These are phyloP conservation scores for Melanostigma gelatinosum DNA, from an alignment of 2,113 vertebrate species.

Conservation along the genomic window DNA sequence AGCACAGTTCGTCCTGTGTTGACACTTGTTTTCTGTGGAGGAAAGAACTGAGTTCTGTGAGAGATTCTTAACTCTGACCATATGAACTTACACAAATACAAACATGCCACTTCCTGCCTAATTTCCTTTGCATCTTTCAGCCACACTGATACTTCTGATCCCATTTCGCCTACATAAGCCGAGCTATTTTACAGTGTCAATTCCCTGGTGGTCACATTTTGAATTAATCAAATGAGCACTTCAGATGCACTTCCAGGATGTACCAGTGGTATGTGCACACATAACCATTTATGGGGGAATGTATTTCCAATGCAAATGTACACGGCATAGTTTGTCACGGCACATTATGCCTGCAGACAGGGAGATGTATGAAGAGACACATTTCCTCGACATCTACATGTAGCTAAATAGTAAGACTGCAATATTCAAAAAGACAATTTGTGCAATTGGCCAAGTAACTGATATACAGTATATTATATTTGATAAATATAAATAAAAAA, in stretches of 20 bases:
- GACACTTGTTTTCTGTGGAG: not conserved
- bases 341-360: not conserved
- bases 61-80: not conserved
- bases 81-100: not conserved
- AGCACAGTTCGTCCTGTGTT: conserved; percentile 1
- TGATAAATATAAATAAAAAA: not conserved
- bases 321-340: fast-evolving
- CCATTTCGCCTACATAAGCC: not conserved
- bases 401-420: not conserved
- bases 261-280: not conserved
- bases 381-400: not conserved
- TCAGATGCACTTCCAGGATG: conserved; percentile 7
- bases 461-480: not conserved
- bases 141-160: not conserved
- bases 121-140: not conserved
- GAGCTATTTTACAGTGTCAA: not conserved
- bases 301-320: conserved; percentile 55
- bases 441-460: not conserved
- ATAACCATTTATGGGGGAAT: not conserved
- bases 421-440: not conserved
- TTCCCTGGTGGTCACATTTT: conserved; percentile 18
- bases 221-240: conserved; percentile 53
- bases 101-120: conserved; percentile 22
- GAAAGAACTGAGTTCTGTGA: not conserved
- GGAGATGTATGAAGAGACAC: not conserved